Base-by-base conservation (phyloP, 2,797 vertebrate species). In the Sebastes goodei region DNA sequence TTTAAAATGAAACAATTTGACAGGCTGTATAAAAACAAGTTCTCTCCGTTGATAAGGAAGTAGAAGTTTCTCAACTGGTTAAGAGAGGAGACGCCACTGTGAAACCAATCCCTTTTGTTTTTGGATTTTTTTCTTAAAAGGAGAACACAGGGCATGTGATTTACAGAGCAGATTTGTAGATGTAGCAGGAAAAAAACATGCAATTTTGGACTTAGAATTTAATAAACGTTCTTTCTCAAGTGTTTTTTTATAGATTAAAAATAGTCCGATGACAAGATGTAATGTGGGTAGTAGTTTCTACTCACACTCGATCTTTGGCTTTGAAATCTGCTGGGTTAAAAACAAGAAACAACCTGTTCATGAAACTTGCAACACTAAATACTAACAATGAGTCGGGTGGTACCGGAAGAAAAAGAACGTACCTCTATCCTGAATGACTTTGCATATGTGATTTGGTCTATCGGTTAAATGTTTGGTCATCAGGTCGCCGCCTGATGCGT, bases 391-490 rank as follows among this genome's bases (percentile, higher is more conserved):
- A 60, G 60, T 86, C 32, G 35, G 71, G 66, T 20, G 14, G 14
- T 21, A 49, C 30, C 5, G 10, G 21, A 12, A 66, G 15, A 64
- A 32, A 21, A 53, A 46, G 6, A 12, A 25, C 74, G 10, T 78
- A 95, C 97, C 96, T 93, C 96, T 96, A 77, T 97, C 96, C 83
- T 96, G 81, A 85, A 98, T 93, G 86, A 99, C 94, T 96, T 96
- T 97, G 89, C 99, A 99, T 49, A 90, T 85, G 56, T 99, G 99
- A 93, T 93, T 91, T 12, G 96, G 95, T 81, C 91, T 95, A 83
- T 96, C 96, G 70, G 93, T 95, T 90, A 99, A 94, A 93, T 99
- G 99, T 71, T 96, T 95, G 75, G 96, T 96, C 99, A 99, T 99
- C 49, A 95, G 94, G 93, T 99, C 97, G 68, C 97, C 94, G 20